A percentile compares a stretch with the other conserved stretches of the same genome.
These are phyloP conservation scores for Euborellia annulipes DNA, from an alignment of 1,140 invertebrate genomes.

Conservation along the genomic window DNA sequence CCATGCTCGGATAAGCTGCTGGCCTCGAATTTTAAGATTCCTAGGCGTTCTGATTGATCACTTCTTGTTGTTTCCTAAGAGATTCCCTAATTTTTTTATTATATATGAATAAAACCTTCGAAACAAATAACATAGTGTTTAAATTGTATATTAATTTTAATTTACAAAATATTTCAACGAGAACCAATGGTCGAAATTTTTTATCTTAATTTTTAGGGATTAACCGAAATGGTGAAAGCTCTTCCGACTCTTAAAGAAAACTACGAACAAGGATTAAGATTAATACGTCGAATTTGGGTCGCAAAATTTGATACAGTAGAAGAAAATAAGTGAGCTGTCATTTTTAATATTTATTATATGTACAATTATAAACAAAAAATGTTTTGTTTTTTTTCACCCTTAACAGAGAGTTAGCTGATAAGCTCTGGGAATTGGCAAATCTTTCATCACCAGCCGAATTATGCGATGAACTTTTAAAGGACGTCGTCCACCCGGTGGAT, in stretches of 20 bases:
- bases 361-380: not conserved
- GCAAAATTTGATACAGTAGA: constrained; percentile 54
- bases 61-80: no score
- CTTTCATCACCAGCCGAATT: constrained; percentile 39
- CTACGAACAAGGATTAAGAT: constrained; percentile 35
- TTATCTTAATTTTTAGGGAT: constrained; percentile 29
- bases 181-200: no score
- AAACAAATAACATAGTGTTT: constrained; percentile 2
- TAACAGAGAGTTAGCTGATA: constrained; percentile 39
- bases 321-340: constrained; percentile 40
- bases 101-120: no score
- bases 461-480: constrained; percentile 45
- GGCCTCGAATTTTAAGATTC: no score
- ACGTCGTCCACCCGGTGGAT: constrained; percentile 63
- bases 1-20: no score
- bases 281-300: constrained; percentile 60
- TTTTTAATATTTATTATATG: constrained; percentile 3
- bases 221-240: constrained; percentile 44
- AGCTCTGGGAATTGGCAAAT: constrained; percentile 47
- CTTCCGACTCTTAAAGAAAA: constrained; percentile 46
- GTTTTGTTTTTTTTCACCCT: constrained; percentile 11
- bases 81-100: no score
- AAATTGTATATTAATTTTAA: not conserved
- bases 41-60: no score
- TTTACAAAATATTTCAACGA: not conserved